Base-by-base conservation (phyloP, 2,797 vertebrate species). In the Aulostomus chinensis region DNA sequence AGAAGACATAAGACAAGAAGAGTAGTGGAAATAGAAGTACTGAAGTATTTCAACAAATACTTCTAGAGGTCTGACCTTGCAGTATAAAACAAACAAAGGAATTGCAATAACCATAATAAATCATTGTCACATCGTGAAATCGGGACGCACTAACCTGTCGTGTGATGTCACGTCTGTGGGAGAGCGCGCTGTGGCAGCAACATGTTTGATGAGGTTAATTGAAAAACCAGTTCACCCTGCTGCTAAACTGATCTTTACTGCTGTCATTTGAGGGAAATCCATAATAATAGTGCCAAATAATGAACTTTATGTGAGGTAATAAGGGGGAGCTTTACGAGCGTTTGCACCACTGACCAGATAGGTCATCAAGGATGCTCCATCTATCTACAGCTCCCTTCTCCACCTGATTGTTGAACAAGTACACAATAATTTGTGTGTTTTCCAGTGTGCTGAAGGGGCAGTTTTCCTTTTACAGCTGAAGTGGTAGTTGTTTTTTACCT, bases 401-500 rank as follows among this genome's bases (percentile, higher is more conserved):
- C 50, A 41, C 39, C 51, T 45, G 53, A 40, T 61, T 56, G 57
- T 60, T 53, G 46, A 76, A 57, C 13, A n/a, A 64, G 67, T 41
- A 42, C 40, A 37, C 65, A 65, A 34, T 33, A 18, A 46, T 62
- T 68, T 64, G 55, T 75, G 68, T 81, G 60, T 73, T 79, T 83
- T 56, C 68, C 21, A 31, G 58, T 32, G 18, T 58, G 70, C 61
- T 83, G 66, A 85, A 81, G 76, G 71, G 73, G 75, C 75, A 75
- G 81, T 88, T 87, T 89, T 73, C 70, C 74, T 70, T 81, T 55
- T 68, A 49, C 48, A 43, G 82, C 75, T 76, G 76, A 81, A 86
- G 83, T 82, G 78, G 74, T 70, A 77, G 78, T 86, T 84, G 80
- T 84, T 79, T 78, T 84, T 76, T 81, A 63, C 72, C 75, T 84